A percentile compares a stretch with the other conserved stretches of the same genome.
Evolutionary conservation across 2,888 invertebrate species (phyloP).

Genomic region (Cinara cedri): DNA sequence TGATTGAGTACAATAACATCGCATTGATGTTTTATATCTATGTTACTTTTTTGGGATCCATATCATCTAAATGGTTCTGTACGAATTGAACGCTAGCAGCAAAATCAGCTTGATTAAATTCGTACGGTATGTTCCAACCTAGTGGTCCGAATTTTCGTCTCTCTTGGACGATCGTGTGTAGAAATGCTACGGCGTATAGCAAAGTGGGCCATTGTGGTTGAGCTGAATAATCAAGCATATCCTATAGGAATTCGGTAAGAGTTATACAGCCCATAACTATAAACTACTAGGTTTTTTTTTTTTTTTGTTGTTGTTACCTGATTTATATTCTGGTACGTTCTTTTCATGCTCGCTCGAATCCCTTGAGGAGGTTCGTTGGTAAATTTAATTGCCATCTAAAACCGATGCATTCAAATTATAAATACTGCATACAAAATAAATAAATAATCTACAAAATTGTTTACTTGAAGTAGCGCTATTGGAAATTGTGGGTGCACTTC

Average conservation of each 20-base stretch:
- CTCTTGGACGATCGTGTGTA: constrained; percentile 95
- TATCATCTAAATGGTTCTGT: constrained; percentile 95
- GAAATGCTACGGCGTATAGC: constrained; percentile 90
- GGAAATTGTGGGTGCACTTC: constrained; percentile 94
- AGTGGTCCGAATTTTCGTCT: constrained; percentile 93
- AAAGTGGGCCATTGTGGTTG: constrained; percentile 93
- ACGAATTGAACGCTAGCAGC: constrained; percentile 94
- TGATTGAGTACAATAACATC: background rate
- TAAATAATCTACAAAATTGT: no score
- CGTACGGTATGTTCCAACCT: constrained; percentile 97
- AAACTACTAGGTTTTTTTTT: no score
- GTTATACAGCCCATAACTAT: no score
- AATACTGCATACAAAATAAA: no score
- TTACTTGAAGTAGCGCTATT: constrained; percentile 73
- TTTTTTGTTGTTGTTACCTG: constrained; percentile 64
- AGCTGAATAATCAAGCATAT: constrained; percentile 88
- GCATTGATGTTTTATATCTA: background rate
- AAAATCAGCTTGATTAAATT: constrained; percentile 96
- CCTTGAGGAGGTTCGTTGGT: constrained; percentile 98
- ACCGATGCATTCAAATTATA: no score
- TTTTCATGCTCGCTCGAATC: constrained; percentile 88
- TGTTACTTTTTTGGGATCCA: constrained; percentile 85
- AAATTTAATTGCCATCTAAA: constrained; percentile 92
- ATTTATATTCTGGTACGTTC: constrained; percentile 88
- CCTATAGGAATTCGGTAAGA: constrained; percentile 65